Base-by-base conservation (phyloP, 2,888 invertebrate genomes). In the Diploptera punctata region DNA sequence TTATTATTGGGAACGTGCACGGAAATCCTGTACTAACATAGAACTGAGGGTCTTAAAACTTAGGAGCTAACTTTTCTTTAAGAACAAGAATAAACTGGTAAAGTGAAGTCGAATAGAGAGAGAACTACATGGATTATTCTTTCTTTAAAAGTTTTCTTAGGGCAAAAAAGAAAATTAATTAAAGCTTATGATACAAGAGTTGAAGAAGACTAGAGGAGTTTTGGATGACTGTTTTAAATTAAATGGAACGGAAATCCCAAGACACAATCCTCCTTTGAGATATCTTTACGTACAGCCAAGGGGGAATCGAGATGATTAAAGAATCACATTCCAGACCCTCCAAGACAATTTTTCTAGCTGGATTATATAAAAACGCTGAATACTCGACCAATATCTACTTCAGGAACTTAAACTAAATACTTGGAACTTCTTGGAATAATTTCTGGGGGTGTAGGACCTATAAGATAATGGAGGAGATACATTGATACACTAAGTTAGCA, bases 241-340 rank as follows among this genome's bases (percentile, higher is more conserved):
- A 65, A 65, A 65, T 65, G 47, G 65, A 65, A 65, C n/a, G 65
- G 24, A 65, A 65, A 19, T 43, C n/a, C n/a, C n/a, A n/a, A n/a
- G n/a, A n/a, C n/a, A n/a, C n/a, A n/a, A n/a, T n/a, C 47, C 29
- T 44, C 24, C 65, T 47, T 44, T 57, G 13, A 24, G 26, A 24
- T 3, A 29, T n/a, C 31, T 29, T 65, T 24, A 24, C n/a, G 4
- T 38, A 7, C 43, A 26, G 47, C 65, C n/a, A n/a, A n/a, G n/a
- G n/a, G 47, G n/a, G 65, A 44, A 26, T 5, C 44, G 47, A 65
- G 29, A 65, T 65, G 65, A 65, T 65, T 65, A 65, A 47, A 65
- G 65, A 65, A 47, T 65, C 44, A 26, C 26, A 44, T 24, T 26
- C 7, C 47, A n/a, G 9, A 16, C n/a, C n/a, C 29, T 26, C 3